These are phyloP conservation scores for Cydia fagiglandana DNA, from an alignment of 1,140 invertebrate species.

Conservation along the genomic window DNA sequence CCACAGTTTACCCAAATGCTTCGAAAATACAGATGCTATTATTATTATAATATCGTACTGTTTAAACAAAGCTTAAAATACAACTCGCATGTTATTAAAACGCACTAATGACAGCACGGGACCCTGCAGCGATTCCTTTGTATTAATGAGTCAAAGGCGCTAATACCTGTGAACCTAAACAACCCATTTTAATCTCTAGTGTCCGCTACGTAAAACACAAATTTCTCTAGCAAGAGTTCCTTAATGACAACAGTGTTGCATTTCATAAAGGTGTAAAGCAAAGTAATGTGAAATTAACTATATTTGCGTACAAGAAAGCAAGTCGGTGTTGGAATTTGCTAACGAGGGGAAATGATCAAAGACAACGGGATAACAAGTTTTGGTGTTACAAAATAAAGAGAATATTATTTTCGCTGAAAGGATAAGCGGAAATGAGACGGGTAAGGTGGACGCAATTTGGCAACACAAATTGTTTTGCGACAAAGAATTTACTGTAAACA, in stretches of 20 bases:
- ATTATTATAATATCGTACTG: neutral
- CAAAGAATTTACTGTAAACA: neutral
- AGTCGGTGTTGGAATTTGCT: constrained; percentile 7
- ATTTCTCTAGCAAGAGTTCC: neutral
- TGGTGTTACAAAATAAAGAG: neutral
- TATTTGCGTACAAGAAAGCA: constrained; percentile 21
- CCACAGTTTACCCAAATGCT: neutral
- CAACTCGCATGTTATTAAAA: constrained; percentile 46
- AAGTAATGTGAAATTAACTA: constrained; percentile 31
- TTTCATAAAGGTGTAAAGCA: constrained; percentile 31
- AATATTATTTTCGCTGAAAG: neutral
- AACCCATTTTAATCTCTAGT: neutral
- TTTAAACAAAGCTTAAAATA: constrained; percentile 8
- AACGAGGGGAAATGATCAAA: constrained; percentile 28
- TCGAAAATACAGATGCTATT: neutral
- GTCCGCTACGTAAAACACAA: neutral
- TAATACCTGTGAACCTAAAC: constrained; percentile 31
- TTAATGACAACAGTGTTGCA: constrained; percentile 31
- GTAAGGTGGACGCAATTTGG: constrained; percentile 8
- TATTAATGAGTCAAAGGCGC: constrained; percentile 42
- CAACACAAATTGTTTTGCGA: neutral
- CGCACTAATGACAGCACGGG: constrained; percentile 51
- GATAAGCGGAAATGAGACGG: neutral
- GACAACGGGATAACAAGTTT: constrained; percentile 6
- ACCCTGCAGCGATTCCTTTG: constrained; percentile 56